A percentile compares a stretch with the other conserved stretches of the same genome.
Conservation (phyloP, 2,113 vertebrate species). For the Bufo bufo region DNA sequence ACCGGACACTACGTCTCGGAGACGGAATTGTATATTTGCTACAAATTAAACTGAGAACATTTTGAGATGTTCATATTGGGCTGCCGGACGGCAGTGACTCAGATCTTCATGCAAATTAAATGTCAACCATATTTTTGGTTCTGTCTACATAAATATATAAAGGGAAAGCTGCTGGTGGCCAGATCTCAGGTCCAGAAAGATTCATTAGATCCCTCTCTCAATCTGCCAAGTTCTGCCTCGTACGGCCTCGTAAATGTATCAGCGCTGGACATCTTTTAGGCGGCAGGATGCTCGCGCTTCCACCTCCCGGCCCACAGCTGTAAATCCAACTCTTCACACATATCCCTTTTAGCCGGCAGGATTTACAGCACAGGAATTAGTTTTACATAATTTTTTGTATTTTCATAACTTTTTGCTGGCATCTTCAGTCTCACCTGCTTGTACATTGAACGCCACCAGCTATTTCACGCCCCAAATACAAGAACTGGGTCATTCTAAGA, state of each 20-base stretch:
- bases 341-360: not conserved
- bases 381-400: constrained; percentile 19
- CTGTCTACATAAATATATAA: not conserved
- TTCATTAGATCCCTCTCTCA: not conserved
- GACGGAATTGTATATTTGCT: too few species aligned
- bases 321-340: not conserved
- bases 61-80: too few species aligned
- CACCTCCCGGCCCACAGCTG: not conserved
- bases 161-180: not conserved
- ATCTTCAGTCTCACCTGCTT: not conserved
- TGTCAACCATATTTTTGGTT: not conserved
- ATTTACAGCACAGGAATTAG: constrained; percentile 23
- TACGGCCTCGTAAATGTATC: constrained; percentile 29
- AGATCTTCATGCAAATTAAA: not conserved
- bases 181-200: not conserved
- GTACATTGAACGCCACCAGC: not conserved
- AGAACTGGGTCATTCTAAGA: not conserved
- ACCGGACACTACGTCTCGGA: too few species aligned
- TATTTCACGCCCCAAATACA: not conserved
- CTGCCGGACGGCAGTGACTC: not conserved
- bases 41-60: too few species aligned
- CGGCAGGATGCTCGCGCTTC: not conserved
- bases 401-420: not conserved
- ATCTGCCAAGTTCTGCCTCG: not conserved
- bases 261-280: not conserved